Conservation (phyloP, 2,888 invertebrate genomes). For the Drosophila kambysellisi region DNA sequence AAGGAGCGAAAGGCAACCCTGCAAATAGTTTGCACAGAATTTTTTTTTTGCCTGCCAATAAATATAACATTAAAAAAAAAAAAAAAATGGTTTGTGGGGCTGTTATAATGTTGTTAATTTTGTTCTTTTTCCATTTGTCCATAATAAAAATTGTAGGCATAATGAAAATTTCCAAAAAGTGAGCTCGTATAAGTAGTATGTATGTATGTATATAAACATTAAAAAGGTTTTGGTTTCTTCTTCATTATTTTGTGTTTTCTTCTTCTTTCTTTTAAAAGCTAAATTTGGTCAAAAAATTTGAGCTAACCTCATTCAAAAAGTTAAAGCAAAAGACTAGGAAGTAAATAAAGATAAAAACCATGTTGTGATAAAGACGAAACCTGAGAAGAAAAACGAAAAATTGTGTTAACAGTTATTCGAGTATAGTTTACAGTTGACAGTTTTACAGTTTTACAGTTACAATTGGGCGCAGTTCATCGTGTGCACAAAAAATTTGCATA, state of each 20-base stretch:
- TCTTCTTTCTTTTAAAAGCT: conserved; percentile 49
- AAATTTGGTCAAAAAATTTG: conserved; percentile 59
- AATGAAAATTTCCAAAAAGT: conserved; percentile 23
- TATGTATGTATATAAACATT: conserved; percentile 59
- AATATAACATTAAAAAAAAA: conserved; percentile 14
- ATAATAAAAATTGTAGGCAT: conserved; percentile 18
- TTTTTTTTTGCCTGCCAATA: conserved; percentile 24
- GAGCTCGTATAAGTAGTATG: conserved; percentile 18
- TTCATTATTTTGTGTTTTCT: conserved; percentile 6
- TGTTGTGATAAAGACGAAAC: conserved; percentile 31
- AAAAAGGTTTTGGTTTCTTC: conserved; percentile 14
- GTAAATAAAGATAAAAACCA: conserved; percentile 27
- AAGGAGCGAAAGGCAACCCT: conserved; percentile 42
- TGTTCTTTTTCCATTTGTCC: background rate
- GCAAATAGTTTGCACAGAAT: conserved; percentile 36
- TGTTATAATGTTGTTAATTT: conserved; percentile 6
- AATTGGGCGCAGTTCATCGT: conserved; percentile 40
- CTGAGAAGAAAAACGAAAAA: conserved; percentile 52
- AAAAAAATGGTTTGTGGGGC: conserved; percentile 10
- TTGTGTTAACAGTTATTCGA: conserved; percentile 54
- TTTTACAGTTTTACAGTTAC: conserved; percentile 29
- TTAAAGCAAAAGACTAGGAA: conserved; percentile 34
- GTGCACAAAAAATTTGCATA: conserved; percentile 36
- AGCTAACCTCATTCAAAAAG: conserved; percentile 56
- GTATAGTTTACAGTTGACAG: conserved; percentile 39